A percentile compares a stretch with the other conserved stretches of the same genome.
Evolutionary conservation across 2,113 vertebrate species (phyloP).

Genomic region (Ptilorrhoa leucosticta): DNA sequence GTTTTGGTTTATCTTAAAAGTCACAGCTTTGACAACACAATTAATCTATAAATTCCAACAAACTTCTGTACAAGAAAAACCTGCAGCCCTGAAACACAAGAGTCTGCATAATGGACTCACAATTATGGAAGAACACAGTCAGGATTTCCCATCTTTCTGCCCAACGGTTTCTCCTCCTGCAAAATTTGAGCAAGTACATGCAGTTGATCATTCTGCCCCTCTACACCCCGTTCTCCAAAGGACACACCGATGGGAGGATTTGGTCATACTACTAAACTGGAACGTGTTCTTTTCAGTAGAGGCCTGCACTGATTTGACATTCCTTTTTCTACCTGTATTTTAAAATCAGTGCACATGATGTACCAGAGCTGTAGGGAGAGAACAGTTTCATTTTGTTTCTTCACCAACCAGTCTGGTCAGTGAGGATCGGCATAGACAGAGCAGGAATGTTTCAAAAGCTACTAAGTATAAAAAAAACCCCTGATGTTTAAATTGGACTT

Average conservation of each 20-base stretch:
- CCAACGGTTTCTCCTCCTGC: neutral
- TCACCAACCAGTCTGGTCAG: neutral
- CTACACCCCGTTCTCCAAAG: neutral
- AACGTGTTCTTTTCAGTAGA: neutral
- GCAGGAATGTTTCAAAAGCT: constrained; percentile 19
- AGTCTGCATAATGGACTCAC: neutral
- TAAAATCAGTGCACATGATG: neutral
- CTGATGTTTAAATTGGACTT: neutral
- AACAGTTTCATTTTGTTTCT: neutral
- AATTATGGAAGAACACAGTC: neutral
- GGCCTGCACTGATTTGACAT: neutral
- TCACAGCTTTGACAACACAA: constrained; percentile 31
- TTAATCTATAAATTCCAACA: neutral
- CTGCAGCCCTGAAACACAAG: neutral
- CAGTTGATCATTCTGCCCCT: neutral
- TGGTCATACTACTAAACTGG: neutral
- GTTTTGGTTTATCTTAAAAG: constrained; percentile 26
- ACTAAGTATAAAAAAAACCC: neutral
- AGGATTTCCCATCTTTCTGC: neutral
- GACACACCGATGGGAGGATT: neutral
- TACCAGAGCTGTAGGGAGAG: neutral
- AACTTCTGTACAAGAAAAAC: neutral
- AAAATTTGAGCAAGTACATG: neutral
- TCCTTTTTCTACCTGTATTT: neutral
- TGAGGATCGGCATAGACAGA: neutral